These are phyloP conservation scores for Idaea straminata DNA, from an alignment of 2,888 invertebrate genomes.

Conservation along the genomic window DNA sequence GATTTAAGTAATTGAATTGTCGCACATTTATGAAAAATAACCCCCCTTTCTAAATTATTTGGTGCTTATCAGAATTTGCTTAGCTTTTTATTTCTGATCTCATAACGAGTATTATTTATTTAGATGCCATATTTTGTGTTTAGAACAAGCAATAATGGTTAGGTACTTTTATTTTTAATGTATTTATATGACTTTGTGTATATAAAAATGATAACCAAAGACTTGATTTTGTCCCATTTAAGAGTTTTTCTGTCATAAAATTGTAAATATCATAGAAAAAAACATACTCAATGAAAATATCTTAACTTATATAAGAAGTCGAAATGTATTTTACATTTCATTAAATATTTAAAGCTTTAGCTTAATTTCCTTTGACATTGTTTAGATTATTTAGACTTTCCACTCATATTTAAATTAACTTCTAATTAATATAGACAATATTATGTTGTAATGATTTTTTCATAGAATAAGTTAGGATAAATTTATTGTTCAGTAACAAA, in stretches of 20 bases:
- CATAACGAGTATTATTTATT: conserved; percentile 79
- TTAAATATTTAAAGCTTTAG: conserved; percentile 33
- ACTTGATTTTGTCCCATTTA: conserved; percentile 60
- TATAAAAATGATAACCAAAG: conserved; percentile 75
- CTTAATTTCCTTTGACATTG: conserved; percentile 19
- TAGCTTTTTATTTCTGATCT: conserved; percentile 73
- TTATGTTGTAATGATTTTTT: conserved; percentile 30
- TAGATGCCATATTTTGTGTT: conserved; percentile 75
- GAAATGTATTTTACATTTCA: conserved; percentile 60
- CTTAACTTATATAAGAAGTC: conserved; percentile 47
- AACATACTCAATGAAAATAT: conserved; percentile 54
- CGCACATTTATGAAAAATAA: conserved; percentile 14
- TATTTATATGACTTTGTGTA: conserved; percentile 53
- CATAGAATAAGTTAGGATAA: conserved; percentile 43
- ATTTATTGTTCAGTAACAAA: conserved; percentile 29
- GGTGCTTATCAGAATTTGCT: conserved; percentile 63
- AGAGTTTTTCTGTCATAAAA: conserved; percentile 44
- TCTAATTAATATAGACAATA: conserved; percentile 31
- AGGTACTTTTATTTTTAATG: conserved; percentile 57
- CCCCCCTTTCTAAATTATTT: conserved; percentile 40
- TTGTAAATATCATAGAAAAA: conserved; percentile 51
- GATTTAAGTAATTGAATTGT: conserved; percentile 8
- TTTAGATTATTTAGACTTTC: not conserved
- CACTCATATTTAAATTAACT: not conserved
- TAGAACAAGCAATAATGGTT: conserved; percentile 61